Evolutionary conservation across 2,888 invertebrate species (phyloP).

Genomic region (Drosophila affinis): DNA sequence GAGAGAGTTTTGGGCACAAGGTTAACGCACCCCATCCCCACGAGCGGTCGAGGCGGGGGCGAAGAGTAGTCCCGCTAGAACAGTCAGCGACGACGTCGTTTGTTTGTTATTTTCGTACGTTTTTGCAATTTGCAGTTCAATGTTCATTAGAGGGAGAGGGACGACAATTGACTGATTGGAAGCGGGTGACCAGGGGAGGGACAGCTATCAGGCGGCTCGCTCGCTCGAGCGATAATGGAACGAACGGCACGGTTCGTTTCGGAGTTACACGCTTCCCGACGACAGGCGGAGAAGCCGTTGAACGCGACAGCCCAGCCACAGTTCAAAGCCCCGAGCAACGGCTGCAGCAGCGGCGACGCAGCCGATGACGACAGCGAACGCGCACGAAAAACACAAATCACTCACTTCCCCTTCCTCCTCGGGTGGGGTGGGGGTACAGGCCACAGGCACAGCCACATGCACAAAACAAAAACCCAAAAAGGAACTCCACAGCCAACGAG

Average conservation of each 20-base stretch:
- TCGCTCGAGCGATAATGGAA: constrained; percentile 30
- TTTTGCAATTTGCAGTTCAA: constrained; percentile 68
- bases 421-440: not conserved
- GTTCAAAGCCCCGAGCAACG: constrained; percentile 60
- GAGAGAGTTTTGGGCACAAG: constrained; percentile 14
- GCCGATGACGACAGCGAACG: constrained; percentile 22
- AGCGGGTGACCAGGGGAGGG: not conserved
- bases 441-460: not conserved
- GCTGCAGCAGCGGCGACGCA: constrained; percentile 11
- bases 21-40: constrained; percentile 53
- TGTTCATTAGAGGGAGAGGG: constrained; percentile 60
- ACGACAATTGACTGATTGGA: constrained; percentile 67
- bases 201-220: constrained; percentile 47
- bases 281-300: constrained; percentile 32
- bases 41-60: not conserved
- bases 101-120: constrained; percentile 51
- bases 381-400: constrained; percentile 25
- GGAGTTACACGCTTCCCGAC: constrained; percentile 40
- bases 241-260: constrained; percentile 25
- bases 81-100: constrained; percentile 21
- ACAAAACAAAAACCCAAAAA: constrained; percentile 19
- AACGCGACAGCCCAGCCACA: constrained; percentile 27
- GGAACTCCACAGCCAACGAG: not conserved
- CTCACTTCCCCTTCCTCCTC: constrained; percentile 53
- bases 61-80: constrained; percentile 23